Evolutionary conservation across 2,888 invertebrate species (phyloP).

Genomic region (Uropetala carovei): DNA sequence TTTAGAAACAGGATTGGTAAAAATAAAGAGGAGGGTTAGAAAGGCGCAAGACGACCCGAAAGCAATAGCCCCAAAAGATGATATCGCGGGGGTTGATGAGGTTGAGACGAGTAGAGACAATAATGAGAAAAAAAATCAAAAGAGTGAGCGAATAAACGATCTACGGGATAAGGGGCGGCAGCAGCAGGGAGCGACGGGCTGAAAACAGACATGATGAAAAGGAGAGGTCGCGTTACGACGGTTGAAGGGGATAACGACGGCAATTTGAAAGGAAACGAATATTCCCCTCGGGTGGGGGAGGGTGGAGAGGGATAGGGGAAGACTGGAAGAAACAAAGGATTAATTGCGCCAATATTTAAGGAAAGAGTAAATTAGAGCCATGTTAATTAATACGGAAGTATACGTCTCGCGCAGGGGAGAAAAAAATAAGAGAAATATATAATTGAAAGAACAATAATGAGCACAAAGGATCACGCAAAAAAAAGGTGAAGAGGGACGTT

Average conservation of each 20-base stretch:
- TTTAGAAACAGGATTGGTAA: no score
- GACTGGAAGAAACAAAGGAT: neutral
- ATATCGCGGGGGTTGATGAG: neutral
- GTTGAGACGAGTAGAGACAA: neutral
- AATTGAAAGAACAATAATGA: neutral
- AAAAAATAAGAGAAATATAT: neutral
- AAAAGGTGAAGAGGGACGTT: neutral
- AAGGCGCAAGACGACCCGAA: neutral
- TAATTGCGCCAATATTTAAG: constrained; percentile 29
- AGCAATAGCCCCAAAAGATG: neutral
- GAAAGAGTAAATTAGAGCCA: neutral
- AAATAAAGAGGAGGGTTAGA: neutral
- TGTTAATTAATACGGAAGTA: neutral
- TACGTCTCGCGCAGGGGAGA: neutral
- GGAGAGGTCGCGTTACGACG: constrained; percentile 3
- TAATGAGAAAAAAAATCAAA: neutral
- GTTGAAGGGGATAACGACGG: neutral
- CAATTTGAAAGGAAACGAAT: constrained; percentile 16
- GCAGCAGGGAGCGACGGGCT: constrained; percentile 4
- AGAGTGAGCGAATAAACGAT: neutral
- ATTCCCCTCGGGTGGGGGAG: neutral
- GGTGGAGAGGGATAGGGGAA: no score
- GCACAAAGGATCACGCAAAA: neutral
- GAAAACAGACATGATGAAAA: constrained; percentile 3
- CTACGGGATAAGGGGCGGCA: neutral